phyloP scores from a whole-genome alignment of 1,140 invertebrate genomes.

The Olivierus martensii region DNA sequence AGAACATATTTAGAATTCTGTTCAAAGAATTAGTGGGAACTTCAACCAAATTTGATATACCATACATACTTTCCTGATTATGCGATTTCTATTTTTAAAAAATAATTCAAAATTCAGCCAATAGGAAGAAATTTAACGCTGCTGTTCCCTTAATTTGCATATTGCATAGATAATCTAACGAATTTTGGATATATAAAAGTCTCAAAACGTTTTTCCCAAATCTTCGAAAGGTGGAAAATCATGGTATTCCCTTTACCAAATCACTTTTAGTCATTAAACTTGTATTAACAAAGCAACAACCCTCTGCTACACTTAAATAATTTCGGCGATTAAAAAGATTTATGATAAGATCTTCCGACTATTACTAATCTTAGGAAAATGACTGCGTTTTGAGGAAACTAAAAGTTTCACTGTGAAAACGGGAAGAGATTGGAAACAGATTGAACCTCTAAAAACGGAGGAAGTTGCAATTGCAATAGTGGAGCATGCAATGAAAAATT shows the following conservation, averaged over 20 bases:
- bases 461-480: too few species aligned
- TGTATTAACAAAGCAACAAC: not conserved
- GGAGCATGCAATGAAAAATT: too few species aligned
- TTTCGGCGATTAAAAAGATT: not conserved
- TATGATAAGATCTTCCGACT: not conserved
- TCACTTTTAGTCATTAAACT: not conserved
- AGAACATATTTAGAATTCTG: too few species aligned
- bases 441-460: too few species aligned
- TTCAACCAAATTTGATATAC: too few species aligned
- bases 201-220: not conserved
- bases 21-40: too few species aligned
- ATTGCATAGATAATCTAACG: not conserved
- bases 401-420: too few species aligned
- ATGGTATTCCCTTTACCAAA: not conserved
- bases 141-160: not conserved
- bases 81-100: slow-evolving; percentile 19
- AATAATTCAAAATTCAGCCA: slow-evolving; percentile 1
- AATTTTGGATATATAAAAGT: not conserved
- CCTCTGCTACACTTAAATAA: not conserved
- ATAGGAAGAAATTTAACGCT: not conserved
- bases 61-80: too few species aligned
- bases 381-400: not conserved
- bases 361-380: not conserved
- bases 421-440: too few species aligned
- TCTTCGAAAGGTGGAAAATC: not conserved